Base-by-base conservation (phyloP, 1,140 invertebrate species). In the Pseudomyrmex gracilis region DNA sequence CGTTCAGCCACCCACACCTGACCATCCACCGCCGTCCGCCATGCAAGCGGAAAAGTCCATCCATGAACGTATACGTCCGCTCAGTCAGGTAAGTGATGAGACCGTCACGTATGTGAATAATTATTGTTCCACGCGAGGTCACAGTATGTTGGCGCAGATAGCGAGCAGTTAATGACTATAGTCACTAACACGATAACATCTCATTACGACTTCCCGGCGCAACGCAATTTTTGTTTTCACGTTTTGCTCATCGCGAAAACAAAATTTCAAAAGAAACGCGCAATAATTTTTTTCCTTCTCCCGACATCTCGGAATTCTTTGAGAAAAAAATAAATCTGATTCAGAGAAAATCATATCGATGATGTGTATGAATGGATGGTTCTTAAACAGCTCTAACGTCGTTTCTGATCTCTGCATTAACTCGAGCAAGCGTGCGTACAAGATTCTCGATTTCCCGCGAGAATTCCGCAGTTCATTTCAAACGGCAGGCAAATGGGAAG, bases 1-100 rank as follows among this genome's bases (percentile, higher is more conserved):
- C 90, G 96, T 96, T 66, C 98, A 99, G 94, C 98, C 98, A 4
- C 98, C 98, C 0, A 99, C 98, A 3, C 98, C 98, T 0, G 98
- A 99, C 90, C 98, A 98, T 94, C 98, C 98, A 4, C 98, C 98
- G 7, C 98, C 98, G 0, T 98, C 97, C n/a, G 97, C 98, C 7
- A 95, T 96, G 86, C 97, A 98, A 88, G 98, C 98, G 0, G 97
- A 98, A 93, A 96, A 96, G 90, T 97, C 97, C 86, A 99, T 99
- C 89, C 97, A 98, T 90, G 97, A 98, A 90, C 96, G 97, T 92
- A 99, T 99, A 87, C 96, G 98, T 89, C 98, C 98, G 20, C 94
- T 98, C 13, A 98, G 97, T 94, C 97, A 98, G 96, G 98, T 98
- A 92, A 95, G 95, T 92, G 43, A 8, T 9, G 10, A 9, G 10